phyloP scores from a whole-genome alignment of 2,113 vertebrate species.

The Nyctereutes procyonoides region DNA sequence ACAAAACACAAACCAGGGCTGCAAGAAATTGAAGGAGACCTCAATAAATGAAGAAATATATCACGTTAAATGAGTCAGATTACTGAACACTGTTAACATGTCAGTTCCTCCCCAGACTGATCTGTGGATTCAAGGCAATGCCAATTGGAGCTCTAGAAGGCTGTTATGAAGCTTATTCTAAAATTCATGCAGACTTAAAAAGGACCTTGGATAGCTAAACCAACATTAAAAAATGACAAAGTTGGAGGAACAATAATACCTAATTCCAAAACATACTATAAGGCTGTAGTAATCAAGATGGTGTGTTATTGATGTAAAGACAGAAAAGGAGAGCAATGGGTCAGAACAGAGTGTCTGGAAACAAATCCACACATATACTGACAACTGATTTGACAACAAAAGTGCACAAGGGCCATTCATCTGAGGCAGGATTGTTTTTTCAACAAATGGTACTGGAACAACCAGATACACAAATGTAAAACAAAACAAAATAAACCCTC shows the following conservation, averaged over 20 bases:
- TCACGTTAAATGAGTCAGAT: not conserved
- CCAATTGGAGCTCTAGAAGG: not conserved
- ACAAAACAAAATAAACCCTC: not conserved
- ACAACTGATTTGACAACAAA: not conserved
- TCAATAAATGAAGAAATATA: not conserved
- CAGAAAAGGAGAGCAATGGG: not conserved
- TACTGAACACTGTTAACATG: not conserved
- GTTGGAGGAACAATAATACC: not conserved
- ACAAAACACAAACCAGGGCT: not conserved
- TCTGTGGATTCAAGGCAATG: not conserved
- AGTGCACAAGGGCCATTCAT: not conserved
- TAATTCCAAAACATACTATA: not conserved
- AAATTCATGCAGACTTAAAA: conserved; percentile 12
- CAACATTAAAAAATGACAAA: conserved; percentile 19
- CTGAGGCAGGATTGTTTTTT: not conserved
- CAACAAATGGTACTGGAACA: conserved; percentile 1
- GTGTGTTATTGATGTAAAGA: not conserved
- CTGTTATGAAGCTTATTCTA: not conserved
- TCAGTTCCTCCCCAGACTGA: not conserved
- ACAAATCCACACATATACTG: not conserved
- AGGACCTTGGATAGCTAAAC: not conserved
- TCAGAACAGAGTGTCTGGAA: not conserved
- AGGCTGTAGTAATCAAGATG: not conserved
- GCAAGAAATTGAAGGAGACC: not conserved
- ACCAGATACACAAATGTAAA: not conserved